Evolutionary conservation across 2,797 vertebrate genomes (phyloP), one percentile per base, ranked within the genome.

Genomic region (Mormyrops attenuatus): DNA sequence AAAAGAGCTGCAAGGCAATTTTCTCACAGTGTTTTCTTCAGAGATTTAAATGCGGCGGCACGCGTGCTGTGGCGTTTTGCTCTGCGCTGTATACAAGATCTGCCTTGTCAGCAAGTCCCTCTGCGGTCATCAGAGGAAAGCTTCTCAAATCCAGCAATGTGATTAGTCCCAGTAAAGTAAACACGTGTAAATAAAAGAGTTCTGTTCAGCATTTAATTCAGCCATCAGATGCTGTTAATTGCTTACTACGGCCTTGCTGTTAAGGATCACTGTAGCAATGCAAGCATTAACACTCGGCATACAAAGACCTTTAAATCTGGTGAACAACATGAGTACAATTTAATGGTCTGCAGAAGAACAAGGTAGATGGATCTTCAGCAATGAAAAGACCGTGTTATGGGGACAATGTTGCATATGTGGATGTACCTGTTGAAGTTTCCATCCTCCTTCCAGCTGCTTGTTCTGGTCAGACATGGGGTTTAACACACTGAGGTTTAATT

Each of bases 151-250:
- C 38, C 73, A 80, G 73, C 34, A 80, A 80, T 44, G 73, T n/a
- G 34, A 80, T 80, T 80, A 80, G 73, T 80, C 73, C 20, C 73
- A 41, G 38, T 80, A 80, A 80, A 80, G 73, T 41, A 80, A 80
- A 44, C 73, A 20, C 38, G 17, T 41, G 73, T 80, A 80, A 80
- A 80, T 80, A 44, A 80, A n/a, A 17, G 38, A 80, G 5, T 80
- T 44, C 73, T 80, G 38, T 20, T 80, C 38, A 80, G 73, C 73
- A 41, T 80, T 80, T 80, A 80, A 44, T 41, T 80, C 7, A 44
- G 38, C 73, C 73, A 44, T 80, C 38, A 80, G 34, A 41, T 80
- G 73, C 38, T 80, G 38, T 80, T 44, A 44, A 44, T 44, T 44
- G 38, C 38, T 80, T 44, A n/a, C 41, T 38, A 9, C 38, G 41